Conservation (phyloP, 1,140 invertebrate genomes). For the Hetaerina americana region DNA sequence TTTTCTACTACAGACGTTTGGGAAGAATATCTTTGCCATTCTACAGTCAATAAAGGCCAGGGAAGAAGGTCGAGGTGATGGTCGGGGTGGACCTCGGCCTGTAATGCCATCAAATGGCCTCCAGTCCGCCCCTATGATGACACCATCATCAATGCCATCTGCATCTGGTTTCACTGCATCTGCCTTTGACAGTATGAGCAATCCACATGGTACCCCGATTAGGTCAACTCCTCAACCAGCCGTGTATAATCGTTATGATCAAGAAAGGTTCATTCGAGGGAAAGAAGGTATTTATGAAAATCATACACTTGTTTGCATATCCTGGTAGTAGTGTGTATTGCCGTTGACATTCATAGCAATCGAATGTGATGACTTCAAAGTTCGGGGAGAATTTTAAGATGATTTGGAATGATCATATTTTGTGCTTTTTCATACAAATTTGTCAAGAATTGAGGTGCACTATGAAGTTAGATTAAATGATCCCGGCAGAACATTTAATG, state of each 20-base stretch:
- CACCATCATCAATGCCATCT: slow-evolving; percentile 27
- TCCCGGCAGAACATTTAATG: no score
- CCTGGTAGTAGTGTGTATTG: no score
- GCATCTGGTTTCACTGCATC: background rate
- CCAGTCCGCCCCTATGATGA: slow-evolving; percentile 35
- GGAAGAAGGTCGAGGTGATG: slow-evolving; percentile 63
- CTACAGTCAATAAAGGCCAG: slow-evolving; percentile 82
- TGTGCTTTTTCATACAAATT: no score
- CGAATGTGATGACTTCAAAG: no score
- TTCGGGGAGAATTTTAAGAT: no score
- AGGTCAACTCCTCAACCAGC: slow-evolving; percentile 51
- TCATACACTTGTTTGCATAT: background rate
- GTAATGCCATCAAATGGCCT: slow-evolving; percentile 34
- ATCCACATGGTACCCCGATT: slow-evolving; percentile 50
- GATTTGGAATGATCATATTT: no score
- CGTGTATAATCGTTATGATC: slow-evolving; percentile 95
- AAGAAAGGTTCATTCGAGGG: slow-evolving; percentile 84
- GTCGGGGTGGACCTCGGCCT: slow-evolving; percentile 23
- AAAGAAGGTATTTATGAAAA: slow-evolving; percentile 50
- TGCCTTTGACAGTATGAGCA: slow-evolving; percentile 32
- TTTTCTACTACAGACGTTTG: slow-evolving; percentile 51
- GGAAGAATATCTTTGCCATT: slow-evolving; percentile 88
- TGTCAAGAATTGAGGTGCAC: no score
- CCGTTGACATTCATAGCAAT: no score
- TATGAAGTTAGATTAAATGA: no score